Percentiles rank a stretch among this genome's conserved stretches.
These are phyloP conservation scores for Drosophila triauraria DNA, from an alignment of 1,140 invertebrate species.

Conservation along the genomic window DNA sequence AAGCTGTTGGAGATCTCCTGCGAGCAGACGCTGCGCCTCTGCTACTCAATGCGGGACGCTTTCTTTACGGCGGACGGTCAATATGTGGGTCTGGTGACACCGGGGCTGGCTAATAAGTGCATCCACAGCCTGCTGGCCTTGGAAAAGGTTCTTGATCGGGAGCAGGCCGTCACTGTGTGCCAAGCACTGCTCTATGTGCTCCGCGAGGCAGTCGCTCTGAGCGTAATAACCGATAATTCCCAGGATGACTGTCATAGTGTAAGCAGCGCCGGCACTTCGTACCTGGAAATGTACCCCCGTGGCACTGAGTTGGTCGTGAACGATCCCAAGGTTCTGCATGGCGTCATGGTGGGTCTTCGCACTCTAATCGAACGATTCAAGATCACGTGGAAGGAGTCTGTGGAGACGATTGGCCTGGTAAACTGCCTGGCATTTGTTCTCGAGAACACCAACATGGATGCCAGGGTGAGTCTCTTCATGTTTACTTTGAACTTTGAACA, in stretches of 20 bases:
- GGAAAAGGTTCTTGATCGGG: slow-evolving; percentile 87
- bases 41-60: slow-evolving; percentile 86
- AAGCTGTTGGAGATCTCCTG: slow-evolving; percentile 88
- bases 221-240: slow-evolving; percentile 20
- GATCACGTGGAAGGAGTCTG: slow-evolving; percentile 89
- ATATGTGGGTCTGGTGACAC: slow-evolving; percentile 79
- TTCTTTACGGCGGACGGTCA: slow-evolving; percentile 60
- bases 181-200: slow-evolving; percentile 89
- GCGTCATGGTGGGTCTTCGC: slow-evolving; percentile 88
- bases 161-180: slow-evolving; percentile 89
- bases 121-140: slow-evolving; percentile 87
- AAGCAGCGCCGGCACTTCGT: slow-evolving; percentile 80
- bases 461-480: slow-evolving; percentile 64
- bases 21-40: slow-evolving; percentile 87
- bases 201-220: slow-evolving; percentile 86
- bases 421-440: slow-evolving; percentile 84
- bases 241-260: slow-evolving; percentile 75
- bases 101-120: slow-evolving; percentile 88
- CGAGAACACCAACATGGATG: slow-evolving; percentile 80
- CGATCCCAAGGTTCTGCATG: slow-evolving; percentile 86
- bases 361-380: slow-evolving; percentile 89
- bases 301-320: slow-evolving; percentile 61
- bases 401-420: slow-evolving; percentile 82
- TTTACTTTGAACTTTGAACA: not conserved
- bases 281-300: slow-evolving; percentile 57